Conservation (phyloP, 2,888 invertebrate species). For the Drosophila leonis region DNA sequence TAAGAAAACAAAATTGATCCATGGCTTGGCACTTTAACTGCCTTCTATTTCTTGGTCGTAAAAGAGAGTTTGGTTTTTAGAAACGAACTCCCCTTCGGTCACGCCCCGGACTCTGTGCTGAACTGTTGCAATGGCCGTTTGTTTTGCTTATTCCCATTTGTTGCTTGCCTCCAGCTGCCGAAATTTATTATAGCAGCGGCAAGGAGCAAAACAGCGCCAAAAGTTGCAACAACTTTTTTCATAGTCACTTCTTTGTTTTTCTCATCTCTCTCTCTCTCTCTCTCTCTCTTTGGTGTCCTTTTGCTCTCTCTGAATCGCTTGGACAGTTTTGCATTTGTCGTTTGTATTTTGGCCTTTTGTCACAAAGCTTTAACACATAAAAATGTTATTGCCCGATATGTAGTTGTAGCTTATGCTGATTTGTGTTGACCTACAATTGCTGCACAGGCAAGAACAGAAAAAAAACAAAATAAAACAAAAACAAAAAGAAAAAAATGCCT, state of each 20-base stretch:
- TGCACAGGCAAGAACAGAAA: conserved; percentile 27
- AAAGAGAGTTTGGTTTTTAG: conserved; percentile 48
- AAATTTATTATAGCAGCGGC: conserved; percentile 64
- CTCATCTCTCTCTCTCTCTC: background rate
- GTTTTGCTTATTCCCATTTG: conserved; percentile 77
- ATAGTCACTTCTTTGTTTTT: conserved; percentile 18
- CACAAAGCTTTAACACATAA: conserved; percentile 79
- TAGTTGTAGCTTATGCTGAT: conserved; percentile 80
- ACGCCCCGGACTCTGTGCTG: conserved; percentile 50
- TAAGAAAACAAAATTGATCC: conserved; percentile 66
- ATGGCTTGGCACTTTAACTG: conserved; percentile 54
- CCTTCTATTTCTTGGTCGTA: conserved; percentile 56
- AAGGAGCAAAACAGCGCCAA: conserved; percentile 47
- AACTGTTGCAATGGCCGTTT: conserved; percentile 70
- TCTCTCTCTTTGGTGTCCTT: conserved; percentile 16
- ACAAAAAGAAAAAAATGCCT: conserved; percentile 16
- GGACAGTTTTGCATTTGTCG: conserved; percentile 42
- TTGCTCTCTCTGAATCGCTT: background rate
- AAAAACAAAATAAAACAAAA: background rate
- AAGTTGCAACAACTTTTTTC: conserved; percentile 59
- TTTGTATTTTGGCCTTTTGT: conserved; percentile 72
- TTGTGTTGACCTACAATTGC: conserved; percentile 73
- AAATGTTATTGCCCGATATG: conserved; percentile 79
- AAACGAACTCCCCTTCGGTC: conserved; percentile 41
- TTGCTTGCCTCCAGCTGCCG: conserved; percentile 73